A percentile compares a stretch with the other conserved stretches of the same genome.
Conservation (phyloP, 2,888 invertebrate species). For the Noctua fimbriata region DNA sequence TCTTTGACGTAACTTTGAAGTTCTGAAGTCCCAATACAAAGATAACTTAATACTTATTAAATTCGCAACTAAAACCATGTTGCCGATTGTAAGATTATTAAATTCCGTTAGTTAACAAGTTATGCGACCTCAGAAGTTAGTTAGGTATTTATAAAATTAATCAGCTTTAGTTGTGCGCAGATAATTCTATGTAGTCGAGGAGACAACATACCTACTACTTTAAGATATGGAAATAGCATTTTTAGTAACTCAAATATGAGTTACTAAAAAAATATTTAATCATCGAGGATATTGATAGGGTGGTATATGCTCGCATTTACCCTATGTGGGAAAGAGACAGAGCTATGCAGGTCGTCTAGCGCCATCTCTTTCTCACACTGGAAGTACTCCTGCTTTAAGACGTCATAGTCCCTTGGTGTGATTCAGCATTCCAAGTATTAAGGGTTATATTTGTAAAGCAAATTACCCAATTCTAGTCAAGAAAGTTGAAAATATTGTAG, state of each 20-base stretch:
- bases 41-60: conserved; percentile 70
- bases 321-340: no score
- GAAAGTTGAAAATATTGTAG: neutral
- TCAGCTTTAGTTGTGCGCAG: conserved; percentile 43
- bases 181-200: conserved; percentile 9
- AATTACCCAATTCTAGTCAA: neutral
- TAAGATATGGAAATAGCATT: neutral
- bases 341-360: no score
- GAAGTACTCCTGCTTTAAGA: no score
- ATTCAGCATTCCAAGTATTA: neutral
- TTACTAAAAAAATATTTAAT: neutral
- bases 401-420: no score
- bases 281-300: neutral
- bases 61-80: conserved; percentile 67
- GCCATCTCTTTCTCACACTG: no score
- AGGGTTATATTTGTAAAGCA: neutral
- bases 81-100: conserved; percentile 65
- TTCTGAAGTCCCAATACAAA: conserved; percentile 69
- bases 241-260: no score
- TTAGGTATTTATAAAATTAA: conserved; percentile 57
- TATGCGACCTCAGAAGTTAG: conserved; percentile 52
- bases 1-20: conserved; percentile 69
- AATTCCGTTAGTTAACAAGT: conserved; percentile 63
- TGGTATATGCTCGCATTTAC: no score
- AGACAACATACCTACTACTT: neutral